A percentile compares a stretch with the other conserved stretches of the same genome.
Evolutionary conservation across 1,140 invertebrate genomes (phyloP).

Genomic region (Drosophila navojoa): DNA sequence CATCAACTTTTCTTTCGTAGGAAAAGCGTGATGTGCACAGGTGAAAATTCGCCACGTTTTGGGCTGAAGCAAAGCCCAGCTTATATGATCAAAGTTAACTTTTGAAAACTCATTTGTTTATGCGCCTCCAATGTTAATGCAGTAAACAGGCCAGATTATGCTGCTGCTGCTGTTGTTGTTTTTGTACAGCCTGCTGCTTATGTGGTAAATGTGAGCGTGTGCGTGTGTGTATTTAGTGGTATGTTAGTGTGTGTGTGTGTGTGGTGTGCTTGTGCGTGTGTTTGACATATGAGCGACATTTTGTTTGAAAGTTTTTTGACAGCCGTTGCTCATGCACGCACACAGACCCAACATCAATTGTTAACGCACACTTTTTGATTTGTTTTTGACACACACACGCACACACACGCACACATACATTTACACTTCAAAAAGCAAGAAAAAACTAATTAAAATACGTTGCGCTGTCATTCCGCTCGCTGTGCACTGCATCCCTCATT

Average conservation of each 20-base stretch:
- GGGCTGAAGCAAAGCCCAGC: constrained; percentile 37
- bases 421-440: constrained; percentile 29
- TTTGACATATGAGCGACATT: constrained; percentile 78
- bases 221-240: constrained; percentile 5
- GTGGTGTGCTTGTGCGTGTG: constrained; percentile 32
- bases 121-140: constrained; percentile 77
- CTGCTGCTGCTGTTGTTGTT: neutral
- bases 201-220: neutral
- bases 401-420: constrained; percentile 8
- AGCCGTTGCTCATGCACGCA: constrained; percentile 39
- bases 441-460: constrained; percentile 81
- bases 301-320: constrained; percentile 79
- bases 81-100: constrained; percentile 71
- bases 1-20: neutral
- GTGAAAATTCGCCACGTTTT: constrained; percentile 34
- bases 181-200: neutral
- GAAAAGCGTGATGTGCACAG: constrained; percentile 7
- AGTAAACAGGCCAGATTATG: constrained; percentile 36
- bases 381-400: constrained; percentile 43
- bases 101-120: constrained; percentile 76
- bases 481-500: constrained; percentile 10
- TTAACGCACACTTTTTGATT: constrained; percentile 60
- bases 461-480: constrained; percentile 55
- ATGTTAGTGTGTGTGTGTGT: constrained; percentile 10
- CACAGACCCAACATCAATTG: constrained; percentile 57